Conservation (phyloP, 1,140 invertebrate genomes). For the Medauroidea extradentata region DNA sequence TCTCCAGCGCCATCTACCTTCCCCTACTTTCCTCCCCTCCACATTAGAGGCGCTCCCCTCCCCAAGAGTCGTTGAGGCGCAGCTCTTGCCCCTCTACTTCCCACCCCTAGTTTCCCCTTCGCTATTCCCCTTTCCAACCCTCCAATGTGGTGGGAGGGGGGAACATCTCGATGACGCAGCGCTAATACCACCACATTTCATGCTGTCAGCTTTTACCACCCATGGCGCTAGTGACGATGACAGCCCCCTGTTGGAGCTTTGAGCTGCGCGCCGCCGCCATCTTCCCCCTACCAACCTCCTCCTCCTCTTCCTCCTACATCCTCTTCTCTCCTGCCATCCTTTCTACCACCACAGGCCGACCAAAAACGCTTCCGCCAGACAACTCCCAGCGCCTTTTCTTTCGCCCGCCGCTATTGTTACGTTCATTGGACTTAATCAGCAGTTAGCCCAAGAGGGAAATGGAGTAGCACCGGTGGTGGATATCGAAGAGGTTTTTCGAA, state of each 20-base stretch:
- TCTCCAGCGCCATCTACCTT: background rate
- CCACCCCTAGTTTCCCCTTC: background rate
- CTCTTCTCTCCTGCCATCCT: background rate
- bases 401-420: background rate
- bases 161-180: slow-evolving; percentile 33
- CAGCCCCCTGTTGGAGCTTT: slow-evolving; percentile 35
- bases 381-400: too few species aligned
- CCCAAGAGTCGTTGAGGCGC: background rate
- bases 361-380: too few species aligned
- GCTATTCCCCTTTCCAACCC: background rate
- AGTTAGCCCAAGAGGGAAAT: background rate
- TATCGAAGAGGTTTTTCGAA: too few species aligned
- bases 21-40: background rate
- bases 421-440: slow-evolving; percentile 20
- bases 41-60: background rate
- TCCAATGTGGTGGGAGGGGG: too few species aligned
- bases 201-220: slow-evolving; percentile 44
- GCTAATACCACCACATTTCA: slow-evolving; percentile 35
- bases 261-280: slow-evolving; percentile 19
- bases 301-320: background rate
- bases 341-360: too few species aligned
- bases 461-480: too few species aligned
- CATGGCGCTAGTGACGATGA: slow-evolving; percentile 47
- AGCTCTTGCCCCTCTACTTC: background rate
- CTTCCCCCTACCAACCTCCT: background rate